Base-by-base conservation (phyloP, 2,113 vertebrate genomes). In the Pteruthius melanotis region DNA sequence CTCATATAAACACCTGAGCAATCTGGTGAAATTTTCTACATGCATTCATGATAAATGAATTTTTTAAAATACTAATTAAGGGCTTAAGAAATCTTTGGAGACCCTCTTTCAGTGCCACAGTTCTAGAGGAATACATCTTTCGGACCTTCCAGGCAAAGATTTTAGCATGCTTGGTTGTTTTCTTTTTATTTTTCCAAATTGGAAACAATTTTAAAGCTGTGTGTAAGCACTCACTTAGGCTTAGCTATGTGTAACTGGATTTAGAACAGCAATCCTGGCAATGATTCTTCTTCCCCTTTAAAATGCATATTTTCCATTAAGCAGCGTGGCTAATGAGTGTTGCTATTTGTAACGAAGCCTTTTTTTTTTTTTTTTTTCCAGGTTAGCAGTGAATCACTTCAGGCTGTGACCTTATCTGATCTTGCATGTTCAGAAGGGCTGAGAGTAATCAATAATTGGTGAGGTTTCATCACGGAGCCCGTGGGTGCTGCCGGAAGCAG, bases 331-430 rank as follows among this genome's bases (percentile, higher is more conserved):
- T 94, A 75, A 93, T 83, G 57, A 83, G 77, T 75, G 63, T 54
- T 94, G 54, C 70, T 74, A 7, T 72, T 90, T 81, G 52, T 49
- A 69, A 83, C 21, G 68, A 84, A 78, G 64, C 20, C 26, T 27
- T 45, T 89, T 87, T n/a, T 45, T 57, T 13, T 81, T 89, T 87
- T 15, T 76, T 82, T 84, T 80, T 90, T 83, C 90, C 93, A 89
- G 28, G 59, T 94, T 86, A 76, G 54, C 27, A n/a, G n/a, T 95
- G 93, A 96, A 96, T 95, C 95, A 97, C 92, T 96, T 33, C 64
- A 37, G 71, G 71, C 93, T 96, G 60, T 94, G 95, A 90, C 95
- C 95, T 97, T 95, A 96, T 95, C 93, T 96, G 95, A 95, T 96
- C 94, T 93, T 93, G 57, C 80, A 28, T 26, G 52, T 45, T 85